A percentile compares a stretch with the other conserved stretches of the same genome.
phyloP scores from a whole-genome alignment of 2,797 vertebrate species.

The Oreochromis grahami region DNA sequence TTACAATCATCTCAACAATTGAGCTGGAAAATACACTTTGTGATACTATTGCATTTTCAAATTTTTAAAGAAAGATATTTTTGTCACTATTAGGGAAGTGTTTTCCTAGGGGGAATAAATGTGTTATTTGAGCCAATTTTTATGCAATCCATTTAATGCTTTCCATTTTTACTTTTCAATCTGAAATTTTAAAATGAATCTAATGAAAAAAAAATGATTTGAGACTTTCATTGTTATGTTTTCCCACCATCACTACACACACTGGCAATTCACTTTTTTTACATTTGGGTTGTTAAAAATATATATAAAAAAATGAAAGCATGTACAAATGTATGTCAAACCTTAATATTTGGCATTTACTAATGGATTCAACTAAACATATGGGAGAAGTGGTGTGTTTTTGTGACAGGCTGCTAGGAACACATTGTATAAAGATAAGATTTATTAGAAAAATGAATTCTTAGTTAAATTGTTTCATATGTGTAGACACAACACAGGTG shows the following conservation, averaged over 20 bases:
- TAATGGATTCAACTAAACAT: background rate
- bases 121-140: background rate
- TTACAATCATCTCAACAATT: background rate
- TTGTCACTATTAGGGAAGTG: background rate
- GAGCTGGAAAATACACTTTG: background rate
- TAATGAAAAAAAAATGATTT: background rate
- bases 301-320: fast-evolving
- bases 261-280: background rate
- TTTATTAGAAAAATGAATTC: background rate
- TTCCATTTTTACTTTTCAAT: background rate
- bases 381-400: background rate
- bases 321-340: background rate
- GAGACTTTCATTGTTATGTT: background rate
- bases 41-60: background rate
- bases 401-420: background rate
- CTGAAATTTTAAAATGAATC: background rate
- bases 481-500: background rate
- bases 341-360: background rate
- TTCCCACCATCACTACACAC: background rate
- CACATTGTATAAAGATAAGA: background rate
- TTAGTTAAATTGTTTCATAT: background rate
- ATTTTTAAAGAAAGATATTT: fast-evolving
- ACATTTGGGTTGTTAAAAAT: background rate
- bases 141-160: fast-evolving
- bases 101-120: background rate